These are phyloP conservation scores for Ovis aries DNA, from an alignment of 2,113 vertebrate genomes.

Conservation along the genomic window ARS-UI_Ramb_v3.0 NC_056063.1:71271001-71271500, in stretches of 20 bases:
- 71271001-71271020: not conserved
- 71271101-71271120: not conserved
- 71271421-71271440: accelerated
- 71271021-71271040: not conserved
- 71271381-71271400: not conserved
- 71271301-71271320: not conserved
- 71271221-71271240: not conserved
- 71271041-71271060: accelerated
- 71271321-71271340: not conserved
- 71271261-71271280: not conserved
- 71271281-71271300: not conserved
- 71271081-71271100: not conserved
- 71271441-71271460: not conserved
- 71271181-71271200: not conserved
- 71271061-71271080: not conserved
- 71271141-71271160: not conserved
- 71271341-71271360: not conserved
- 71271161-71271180: not conserved
- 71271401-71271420: not conserved
- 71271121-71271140: not conserved
- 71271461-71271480: not conserved
- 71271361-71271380: not conserved
- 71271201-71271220: not conserved
- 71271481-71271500: not conserved
- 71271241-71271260: not conserved